phyloP scores from a whole-genome alignment of 2,888 invertebrate species.

The Cataglyphis albicans region DNA sequence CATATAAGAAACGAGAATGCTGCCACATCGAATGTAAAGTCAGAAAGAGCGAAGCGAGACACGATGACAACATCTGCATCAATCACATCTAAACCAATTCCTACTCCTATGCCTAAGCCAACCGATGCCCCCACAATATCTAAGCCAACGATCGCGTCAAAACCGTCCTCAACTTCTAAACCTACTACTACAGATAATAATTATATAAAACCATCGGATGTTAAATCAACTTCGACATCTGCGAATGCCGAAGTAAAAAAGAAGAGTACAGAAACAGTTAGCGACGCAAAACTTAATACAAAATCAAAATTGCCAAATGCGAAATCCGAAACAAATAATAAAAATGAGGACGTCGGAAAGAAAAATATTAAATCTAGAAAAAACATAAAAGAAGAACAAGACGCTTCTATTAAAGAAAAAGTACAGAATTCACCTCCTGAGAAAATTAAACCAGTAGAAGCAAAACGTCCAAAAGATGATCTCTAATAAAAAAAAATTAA shows the following conservation, averaged over 20 bases:
- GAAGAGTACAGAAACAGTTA: constrained; percentile 53
- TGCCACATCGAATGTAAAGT: constrained; percentile 44
- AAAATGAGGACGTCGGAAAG: constrained; percentile 62
- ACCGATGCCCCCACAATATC: not conserved
- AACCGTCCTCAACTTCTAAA: constrained; percentile 18
- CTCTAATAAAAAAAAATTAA: constrained; percentile 33
- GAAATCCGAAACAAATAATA: constrained; percentile 61
- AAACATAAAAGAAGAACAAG: constrained; percentile 14
- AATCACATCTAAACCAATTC: constrained; percentile 60
- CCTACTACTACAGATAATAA: not conserved
- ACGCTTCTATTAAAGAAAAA: constrained; percentile 26
- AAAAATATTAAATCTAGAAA: not conserved
- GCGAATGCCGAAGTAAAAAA: constrained; percentile 42
- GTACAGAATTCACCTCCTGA: constrained; percentile 15
- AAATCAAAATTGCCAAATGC: constrained; percentile 42
- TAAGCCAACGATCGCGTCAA: constrained; percentile 53
- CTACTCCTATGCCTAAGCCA: constrained; percentile 58
- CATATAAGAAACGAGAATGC: constrained; percentile 31
- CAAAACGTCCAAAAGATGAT: constrained; percentile 41
- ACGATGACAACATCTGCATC: constrained; percentile 53
- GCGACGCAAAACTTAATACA: constrained; percentile 48
- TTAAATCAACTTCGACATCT: constrained; percentile 38
- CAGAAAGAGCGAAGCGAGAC: constrained; percentile 66
- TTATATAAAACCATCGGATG: constrained; percentile 28
- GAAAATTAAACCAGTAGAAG: constrained; percentile 46